Evolutionary conservation across 2,888 invertebrate species (phyloP).

Genomic region (Rotaria magnacalcarata): DNA sequence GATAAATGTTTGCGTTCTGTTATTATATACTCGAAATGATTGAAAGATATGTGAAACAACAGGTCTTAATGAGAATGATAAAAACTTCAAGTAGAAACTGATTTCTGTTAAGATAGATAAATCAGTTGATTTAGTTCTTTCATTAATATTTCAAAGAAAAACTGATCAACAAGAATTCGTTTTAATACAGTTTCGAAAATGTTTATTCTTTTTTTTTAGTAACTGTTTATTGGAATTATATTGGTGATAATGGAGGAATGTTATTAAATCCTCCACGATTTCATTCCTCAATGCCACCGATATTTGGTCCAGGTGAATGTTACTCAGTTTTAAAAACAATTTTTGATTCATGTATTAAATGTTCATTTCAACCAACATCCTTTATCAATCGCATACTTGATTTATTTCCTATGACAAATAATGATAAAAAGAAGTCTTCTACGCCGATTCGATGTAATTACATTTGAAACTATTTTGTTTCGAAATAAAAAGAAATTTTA

Average conservation of each 20-base stretch:
- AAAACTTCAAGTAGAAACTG: no score
- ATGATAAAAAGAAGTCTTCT: neutral
- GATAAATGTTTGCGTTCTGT: no score
- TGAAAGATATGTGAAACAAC: no score
- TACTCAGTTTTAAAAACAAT: conserved; percentile 63
- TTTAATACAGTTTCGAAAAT: no score
- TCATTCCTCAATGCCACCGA: conserved; percentile 60
- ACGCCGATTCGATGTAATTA: neutral
- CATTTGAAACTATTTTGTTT: no score
- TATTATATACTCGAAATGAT: no score
- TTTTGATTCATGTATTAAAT: conserved; percentile 64
- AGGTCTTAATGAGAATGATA: no score
- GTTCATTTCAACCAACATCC: conserved; percentile 63
- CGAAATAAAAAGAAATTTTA: no score
- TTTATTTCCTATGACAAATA: neutral
- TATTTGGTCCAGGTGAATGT: conserved; percentile 64
- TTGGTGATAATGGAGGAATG: conserved; percentile 63
- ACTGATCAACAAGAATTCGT: no score
- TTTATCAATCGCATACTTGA: conserved; percentile 61
- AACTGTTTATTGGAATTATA: conserved; percentile 63
- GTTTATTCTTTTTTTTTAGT: conserved; percentile 52
- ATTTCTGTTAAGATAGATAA: no score
- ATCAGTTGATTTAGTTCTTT: no score
- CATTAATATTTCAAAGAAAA: no score
- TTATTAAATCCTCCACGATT: conserved; percentile 64